These are phyloP conservation scores for Sciurus niger DNA, from an alignment of 2,113 vertebrate species.

Conservation along the genomic window DNA sequence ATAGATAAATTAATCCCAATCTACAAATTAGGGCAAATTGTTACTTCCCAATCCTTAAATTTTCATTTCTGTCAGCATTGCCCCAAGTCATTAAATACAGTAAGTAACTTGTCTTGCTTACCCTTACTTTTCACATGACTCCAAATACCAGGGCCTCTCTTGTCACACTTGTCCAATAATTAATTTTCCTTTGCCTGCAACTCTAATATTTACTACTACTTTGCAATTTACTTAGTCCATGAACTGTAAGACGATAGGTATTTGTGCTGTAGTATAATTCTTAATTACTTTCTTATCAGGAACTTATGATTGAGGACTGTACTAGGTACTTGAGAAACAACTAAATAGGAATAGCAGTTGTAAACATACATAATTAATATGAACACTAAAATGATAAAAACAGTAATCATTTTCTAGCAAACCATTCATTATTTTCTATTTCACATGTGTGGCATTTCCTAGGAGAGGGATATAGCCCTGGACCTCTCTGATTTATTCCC, in stretches of 20 bases:
- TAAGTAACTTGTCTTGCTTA: background rate
- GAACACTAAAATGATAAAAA: slow-evolving; percentile 56
- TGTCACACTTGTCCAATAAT: background rate
- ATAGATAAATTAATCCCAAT: background rate
- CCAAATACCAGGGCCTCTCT: background rate
- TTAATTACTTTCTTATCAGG: slow-evolving; percentile 56
- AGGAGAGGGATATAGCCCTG: background rate
- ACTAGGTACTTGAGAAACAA: slow-evolving; percentile 31
- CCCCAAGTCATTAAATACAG: background rate
- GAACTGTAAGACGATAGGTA: background rate
- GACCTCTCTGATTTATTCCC: background rate
- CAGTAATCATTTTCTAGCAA: slow-evolving; percentile 35
- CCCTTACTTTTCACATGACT: slow-evolving; percentile 28
- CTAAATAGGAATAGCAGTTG: background rate
- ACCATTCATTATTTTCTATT: slow-evolving; percentile 47
- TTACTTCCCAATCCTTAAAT: background rate
- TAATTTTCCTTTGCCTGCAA: slow-evolving; percentile 50
- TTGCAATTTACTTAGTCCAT: background rate
- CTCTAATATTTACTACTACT: slow-evolving; percentile 56
- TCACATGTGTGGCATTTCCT: background rate
- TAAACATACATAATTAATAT: slow-evolving; percentile 56
- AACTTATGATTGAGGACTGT: background rate
- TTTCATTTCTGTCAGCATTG: slow-evolving; percentile 52
- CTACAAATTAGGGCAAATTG: background rate
- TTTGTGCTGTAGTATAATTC: background rate